These are phyloP conservation scores for Poecilia gillii DNA, from an alignment of 2,797 vertebrate genomes.

Conservation along the genomic window DNA sequence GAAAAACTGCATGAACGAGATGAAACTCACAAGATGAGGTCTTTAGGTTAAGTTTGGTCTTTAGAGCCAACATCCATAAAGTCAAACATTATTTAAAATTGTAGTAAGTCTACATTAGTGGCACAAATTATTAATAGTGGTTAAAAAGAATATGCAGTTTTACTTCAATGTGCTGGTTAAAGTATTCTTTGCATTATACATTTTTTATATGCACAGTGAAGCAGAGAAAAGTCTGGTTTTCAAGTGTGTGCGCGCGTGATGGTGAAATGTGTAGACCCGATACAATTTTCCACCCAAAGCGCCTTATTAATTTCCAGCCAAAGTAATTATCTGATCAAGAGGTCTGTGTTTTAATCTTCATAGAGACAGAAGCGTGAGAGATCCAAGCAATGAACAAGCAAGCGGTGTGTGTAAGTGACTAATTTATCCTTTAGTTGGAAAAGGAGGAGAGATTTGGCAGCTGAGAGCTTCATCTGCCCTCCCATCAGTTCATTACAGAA, in stretches of 20 bases:
- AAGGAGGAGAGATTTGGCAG: conserved; percentile 72
- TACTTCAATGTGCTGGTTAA: conserved; percentile 24
- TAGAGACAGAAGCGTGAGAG: conserved; percentile 58
- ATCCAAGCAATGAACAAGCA: conserved; percentile 49
- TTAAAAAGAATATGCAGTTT: conserved; percentile 30
- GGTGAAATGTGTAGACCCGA: conserved; percentile 20
- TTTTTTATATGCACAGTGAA: conserved; percentile 22
- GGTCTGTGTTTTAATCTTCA: conserved; percentile 75
- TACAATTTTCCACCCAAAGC: conserved; percentile 60
- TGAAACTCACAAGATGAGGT: conserved; percentile 45
- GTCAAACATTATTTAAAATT: conserved; percentile 44
- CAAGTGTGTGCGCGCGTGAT: neutral
- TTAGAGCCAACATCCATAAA: conserved; percentile 41
- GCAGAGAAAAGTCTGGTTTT: conserved; percentile 16
- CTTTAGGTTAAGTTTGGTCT: conserved; percentile 41
- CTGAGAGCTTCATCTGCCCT: conserved; percentile 70
- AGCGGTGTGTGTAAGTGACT: conserved; percentile 69
- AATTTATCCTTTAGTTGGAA: conserved; percentile 71
- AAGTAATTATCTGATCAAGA: conserved; percentile 74
- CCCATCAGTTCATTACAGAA: conserved; percentile 74
- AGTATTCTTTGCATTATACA: conserved; percentile 25
- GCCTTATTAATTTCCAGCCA: conserved; percentile 68
- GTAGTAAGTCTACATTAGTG: conserved; percentile 19
- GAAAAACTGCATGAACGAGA: conserved; percentile 44
- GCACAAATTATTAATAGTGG: conserved; percentile 36